Evolutionary conservation across 2,888 invertebrate species (phyloP), one percentile per base, ranked within the genome.

Genomic region (Eucriotettix oculatus): DNA sequence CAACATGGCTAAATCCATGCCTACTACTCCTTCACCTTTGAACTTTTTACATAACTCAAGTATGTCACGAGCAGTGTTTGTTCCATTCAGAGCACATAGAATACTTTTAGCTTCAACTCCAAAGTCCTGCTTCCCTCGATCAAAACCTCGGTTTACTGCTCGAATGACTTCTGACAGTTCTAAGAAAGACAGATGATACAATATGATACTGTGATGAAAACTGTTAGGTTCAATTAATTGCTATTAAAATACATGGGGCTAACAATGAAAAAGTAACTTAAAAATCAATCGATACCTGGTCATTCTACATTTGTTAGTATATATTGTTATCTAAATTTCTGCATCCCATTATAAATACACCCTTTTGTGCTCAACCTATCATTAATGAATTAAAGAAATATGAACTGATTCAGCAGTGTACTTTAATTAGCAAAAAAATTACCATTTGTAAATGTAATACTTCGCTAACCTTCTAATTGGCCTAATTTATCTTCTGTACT

Each of bases 1-100:
- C 29, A 29, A 29, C 29, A 58, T 77, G 1, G 78, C 78, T 3
- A 78, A 68, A 66, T 79, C 79, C 60, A 79, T 76, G 14, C 73
- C 79, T 11, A 79, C 79, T 0, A 79, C 78, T 0, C 78, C 78
- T 52, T 71, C 65, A 57, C 71, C 68, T 57, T 64, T 63, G 63
- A 69, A 75, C 62, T 72, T 69, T 42, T 70, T 65, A 63, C 74
- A 74, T 42, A 77, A 66, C 5, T 70, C 64, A 40, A 74, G 66
- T 11, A 75, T 68, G 29, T 75, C 73, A 52, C 62, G 59, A 9
- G 70, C 70, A 68, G 63, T 42, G 64, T 62, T 16, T n/a, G 57
- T 54, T 10, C 57, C 58, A 16, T 54, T 57, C 54, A 60, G 60
- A 9, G 54, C 54, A 66, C 75, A 75, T 48, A 80, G 67, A 60